These are phyloP conservation scores for Varanus komodoensis DNA, from an alignment of 2,113 vertebrate genomes.

Conservation along the genomic window DNA sequence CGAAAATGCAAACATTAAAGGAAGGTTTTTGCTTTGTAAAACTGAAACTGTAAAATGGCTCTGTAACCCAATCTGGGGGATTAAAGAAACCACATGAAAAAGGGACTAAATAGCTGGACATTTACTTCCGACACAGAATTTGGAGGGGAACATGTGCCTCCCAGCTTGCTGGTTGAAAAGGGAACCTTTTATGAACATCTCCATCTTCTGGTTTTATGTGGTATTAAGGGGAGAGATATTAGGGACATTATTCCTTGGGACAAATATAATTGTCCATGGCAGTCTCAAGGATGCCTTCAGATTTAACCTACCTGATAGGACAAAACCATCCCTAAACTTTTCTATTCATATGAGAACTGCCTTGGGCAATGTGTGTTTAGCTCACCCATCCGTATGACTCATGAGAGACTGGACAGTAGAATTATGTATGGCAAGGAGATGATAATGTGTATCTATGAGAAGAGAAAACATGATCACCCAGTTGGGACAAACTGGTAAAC, in stretches of 20 bases:
- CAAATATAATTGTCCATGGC: not conserved
- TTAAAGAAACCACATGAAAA: constrained; percentile 96
- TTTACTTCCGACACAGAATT: constrained; percentile 95
- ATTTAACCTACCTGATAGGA: not conserved
- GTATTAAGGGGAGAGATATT: not conserved
- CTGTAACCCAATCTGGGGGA: constrained; percentile 88
- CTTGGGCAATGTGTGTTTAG: not conserved
- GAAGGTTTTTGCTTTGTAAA: constrained; percentile 89
- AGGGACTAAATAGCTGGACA: constrained; percentile 82
- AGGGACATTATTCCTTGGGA: not conserved
- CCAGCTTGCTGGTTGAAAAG: constrained; percentile 75
- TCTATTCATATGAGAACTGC: not conserved
- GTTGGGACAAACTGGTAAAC: no score
- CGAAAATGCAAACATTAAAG: constrained; percentile 94
- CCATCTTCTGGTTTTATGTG: constrained; percentile 49
- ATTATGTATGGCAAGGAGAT: not conserved
- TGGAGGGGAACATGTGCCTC: constrained; percentile 89
- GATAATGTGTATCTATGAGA: not conserved
- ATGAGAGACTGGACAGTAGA: not conserved
- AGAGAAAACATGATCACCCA: not conserved
- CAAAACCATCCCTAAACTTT: not conserved
- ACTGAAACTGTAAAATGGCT: constrained; percentile 85
- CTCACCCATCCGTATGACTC: not conserved
- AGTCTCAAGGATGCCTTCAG: not conserved
- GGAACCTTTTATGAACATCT: constrained; percentile 52